Evolutionary conservation across 2,797 vertebrate genomes (phyloP).

Genomic region (Liparis tanakae): DNA sequence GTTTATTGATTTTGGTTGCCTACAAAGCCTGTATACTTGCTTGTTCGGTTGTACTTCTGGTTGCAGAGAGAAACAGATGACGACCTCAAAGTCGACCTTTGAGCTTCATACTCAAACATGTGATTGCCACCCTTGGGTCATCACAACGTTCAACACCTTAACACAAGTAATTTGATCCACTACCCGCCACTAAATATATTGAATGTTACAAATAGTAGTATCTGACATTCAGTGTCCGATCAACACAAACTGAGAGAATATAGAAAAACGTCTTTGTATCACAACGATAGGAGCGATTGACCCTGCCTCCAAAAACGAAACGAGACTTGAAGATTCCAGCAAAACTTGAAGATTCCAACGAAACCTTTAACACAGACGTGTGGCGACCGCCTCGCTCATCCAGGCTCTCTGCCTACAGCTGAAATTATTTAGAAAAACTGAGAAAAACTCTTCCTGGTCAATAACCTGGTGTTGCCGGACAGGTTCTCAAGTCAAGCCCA

Average conservation of each 20-base stretch:
- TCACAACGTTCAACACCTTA: not conserved
- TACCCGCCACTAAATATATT: not conserved
- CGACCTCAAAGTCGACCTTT: not conserved
- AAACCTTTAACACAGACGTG: conserved; percentile 34
- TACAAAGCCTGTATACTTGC: not conserved
- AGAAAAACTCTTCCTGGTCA: conserved; percentile 40
- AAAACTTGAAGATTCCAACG: conserved; percentile 24
- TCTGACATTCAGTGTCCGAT: not conserved
- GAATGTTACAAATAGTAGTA: not conserved
- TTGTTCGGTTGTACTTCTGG: not conserved
- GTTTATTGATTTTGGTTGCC: not conserved
- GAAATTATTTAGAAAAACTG: conserved; percentile 14
- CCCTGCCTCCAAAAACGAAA: conserved; percentile 1
- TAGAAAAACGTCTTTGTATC: conserved; percentile 4
- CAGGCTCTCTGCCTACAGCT: not conserved
- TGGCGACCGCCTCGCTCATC: conserved; percentile 2
- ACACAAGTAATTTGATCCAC: not conserved
- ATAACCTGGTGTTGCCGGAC: conserved; percentile 43
- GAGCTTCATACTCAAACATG: not conserved
- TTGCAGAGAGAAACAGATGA: not conserved
- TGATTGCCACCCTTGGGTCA: not conserved
- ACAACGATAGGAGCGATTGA: not conserved
- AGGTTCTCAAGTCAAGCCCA: conserved; percentile 60
- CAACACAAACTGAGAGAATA: not conserved
- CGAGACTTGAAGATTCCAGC: conserved; percentile 17